Conservation (phyloP, 1,140 invertebrate species). For the Diabrotica virgifera region DNA sequence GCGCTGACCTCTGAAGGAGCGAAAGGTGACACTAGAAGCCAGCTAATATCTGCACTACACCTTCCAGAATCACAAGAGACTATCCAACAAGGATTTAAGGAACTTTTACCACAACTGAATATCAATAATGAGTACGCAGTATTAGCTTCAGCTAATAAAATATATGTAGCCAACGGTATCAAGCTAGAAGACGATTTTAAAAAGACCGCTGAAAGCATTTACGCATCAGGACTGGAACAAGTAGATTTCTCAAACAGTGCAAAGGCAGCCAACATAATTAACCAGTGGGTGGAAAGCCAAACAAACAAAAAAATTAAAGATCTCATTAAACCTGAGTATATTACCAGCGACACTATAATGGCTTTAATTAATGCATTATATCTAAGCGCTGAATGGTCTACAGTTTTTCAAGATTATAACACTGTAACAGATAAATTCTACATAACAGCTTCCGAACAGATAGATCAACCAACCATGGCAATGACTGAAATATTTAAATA, state of each 20-base stretch:
- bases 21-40: neutral
- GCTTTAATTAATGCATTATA: constrained; percentile 81
- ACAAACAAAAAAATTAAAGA: constrained; percentile 72
- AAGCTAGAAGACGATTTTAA: constrained; percentile 12
- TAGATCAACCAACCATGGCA: constrained; percentile 38
- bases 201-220: constrained; percentile 10
- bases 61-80: constrained; percentile 5
- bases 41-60: neutral
- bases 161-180: constrained; percentile 6
- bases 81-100: constrained; percentile 4
- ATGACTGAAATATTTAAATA: constrained; percentile 48
- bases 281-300: constrained; percentile 67
- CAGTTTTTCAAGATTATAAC: constrained; percentile 53
- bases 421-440: constrained; percentile 51
- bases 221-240: constrained; percentile 50
- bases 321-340: constrained; percentile 56
- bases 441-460: constrained; percentile 30
- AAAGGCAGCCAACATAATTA: constrained; percentile 55
- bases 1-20: constrained; percentile 8
- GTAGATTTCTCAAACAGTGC: constrained; percentile 54
- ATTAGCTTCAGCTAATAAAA: constrained; percentile 8
- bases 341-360: constrained; percentile 57
- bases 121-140: neutral
- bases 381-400: constrained; percentile 68
- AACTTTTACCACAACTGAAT: neutral